phyloP scores from a whole-genome alignment of 2,888 invertebrate species.

The Tortrix viridana region DNA sequence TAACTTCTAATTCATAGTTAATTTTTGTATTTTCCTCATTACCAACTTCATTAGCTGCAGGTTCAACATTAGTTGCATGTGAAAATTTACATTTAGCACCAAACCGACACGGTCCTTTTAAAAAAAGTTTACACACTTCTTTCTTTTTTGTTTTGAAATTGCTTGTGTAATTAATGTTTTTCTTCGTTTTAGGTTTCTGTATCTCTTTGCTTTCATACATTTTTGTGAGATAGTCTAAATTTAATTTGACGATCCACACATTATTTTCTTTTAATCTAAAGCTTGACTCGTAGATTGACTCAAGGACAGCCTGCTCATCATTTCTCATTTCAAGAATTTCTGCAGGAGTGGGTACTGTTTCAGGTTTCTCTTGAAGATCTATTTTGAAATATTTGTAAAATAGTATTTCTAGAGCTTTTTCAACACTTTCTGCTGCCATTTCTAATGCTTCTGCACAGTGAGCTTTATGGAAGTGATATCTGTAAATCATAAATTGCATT shows the following conservation, averaged over 20 bases:
- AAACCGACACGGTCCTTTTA: slow-evolving; percentile 88
- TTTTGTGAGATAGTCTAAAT: slow-evolving; percentile 86
- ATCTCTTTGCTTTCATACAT: slow-evolving; percentile 80
- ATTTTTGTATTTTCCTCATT: slow-evolving; percentile 65
- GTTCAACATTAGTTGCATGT: slow-evolving; percentile 83
- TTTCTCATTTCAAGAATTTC: slow-evolving; percentile 86
- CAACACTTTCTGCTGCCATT: slow-evolving; percentile 87
- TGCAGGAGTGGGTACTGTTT: slow-evolving; percentile 70
- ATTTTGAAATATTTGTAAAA: slow-evolving; percentile 88
- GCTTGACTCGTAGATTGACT: slow-evolving; percentile 90
- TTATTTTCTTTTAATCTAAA: slow-evolving; percentile 88
- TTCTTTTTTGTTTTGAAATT: slow-evolving; percentile 77
- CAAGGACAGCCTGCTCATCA: slow-evolving; percentile 89
- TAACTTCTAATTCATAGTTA: slow-evolving; percentile 88
- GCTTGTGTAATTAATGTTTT: slow-evolving; percentile 67
- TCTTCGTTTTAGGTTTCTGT: slow-evolving; percentile 70
- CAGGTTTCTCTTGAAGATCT: slow-evolving; percentile 64
- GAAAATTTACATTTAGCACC: slow-evolving; percentile 90
- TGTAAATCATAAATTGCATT: slow-evolving; percentile 57
- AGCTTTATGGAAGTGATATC: slow-evolving; percentile 89
- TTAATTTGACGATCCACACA: slow-evolving; percentile 89
- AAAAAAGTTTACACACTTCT: slow-evolving; percentile 86
- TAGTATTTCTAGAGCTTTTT: slow-evolving; percentile 88
- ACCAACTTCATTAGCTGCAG: slow-evolving; percentile 53
- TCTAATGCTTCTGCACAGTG: slow-evolving; percentile 91